Conservation (phyloP, 2,888 invertebrate species). For the Eumerus sabulonum region DNA sequence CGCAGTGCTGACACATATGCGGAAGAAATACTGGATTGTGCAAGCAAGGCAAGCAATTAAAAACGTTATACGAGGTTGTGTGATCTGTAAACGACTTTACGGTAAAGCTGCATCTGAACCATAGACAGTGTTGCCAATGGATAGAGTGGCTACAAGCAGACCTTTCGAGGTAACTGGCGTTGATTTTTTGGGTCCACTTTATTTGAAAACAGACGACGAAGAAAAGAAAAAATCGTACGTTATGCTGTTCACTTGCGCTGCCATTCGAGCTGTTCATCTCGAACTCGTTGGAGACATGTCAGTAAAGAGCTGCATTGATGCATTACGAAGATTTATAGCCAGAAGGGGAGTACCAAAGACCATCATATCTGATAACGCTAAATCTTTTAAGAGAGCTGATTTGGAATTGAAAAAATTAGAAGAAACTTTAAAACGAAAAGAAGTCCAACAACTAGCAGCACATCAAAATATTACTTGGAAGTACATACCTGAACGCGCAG, state of each 20-base stretch:
- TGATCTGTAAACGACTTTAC: conserved; percentile 9
- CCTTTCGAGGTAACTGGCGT: conserved; percentile 3
- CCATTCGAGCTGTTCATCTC: conserved; percentile 43
- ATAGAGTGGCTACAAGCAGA: background rate
- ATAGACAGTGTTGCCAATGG: background rate
- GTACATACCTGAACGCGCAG: conserved; percentile 9
- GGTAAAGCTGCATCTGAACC: background rate
- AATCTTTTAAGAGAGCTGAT: conserved; percentile 51
- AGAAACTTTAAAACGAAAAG: conserved; percentile 3
- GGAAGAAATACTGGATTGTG: conserved; percentile 55
- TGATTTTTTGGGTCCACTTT: conserved; percentile 7
- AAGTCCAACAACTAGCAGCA: conserved; percentile 41
- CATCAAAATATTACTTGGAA: conserved; percentile 9
- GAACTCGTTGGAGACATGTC: conserved; percentile 55
- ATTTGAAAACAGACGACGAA: background rate
- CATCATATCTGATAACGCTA: conserved; percentile 53
- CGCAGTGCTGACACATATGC: conserved; percentile 37
- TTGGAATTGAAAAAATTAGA: conserved; percentile 2
- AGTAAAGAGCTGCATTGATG: conserved; percentile 56
- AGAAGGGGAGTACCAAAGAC: conserved; percentile 38
- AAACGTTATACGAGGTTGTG: conserved; percentile 17
- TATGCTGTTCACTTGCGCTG: conserved; percentile 29
- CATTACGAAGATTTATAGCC: conserved; percentile 47
- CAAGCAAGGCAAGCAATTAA: conserved; percentile 40
- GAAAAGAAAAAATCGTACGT: conserved; percentile 1